A percentile compares a stretch with the other conserved stretches of the same genome.
These are phyloP conservation scores for Chromis chromis DNA, from an alignment of 2,797 vertebrate species.

Conservation along the genomic window DNA sequence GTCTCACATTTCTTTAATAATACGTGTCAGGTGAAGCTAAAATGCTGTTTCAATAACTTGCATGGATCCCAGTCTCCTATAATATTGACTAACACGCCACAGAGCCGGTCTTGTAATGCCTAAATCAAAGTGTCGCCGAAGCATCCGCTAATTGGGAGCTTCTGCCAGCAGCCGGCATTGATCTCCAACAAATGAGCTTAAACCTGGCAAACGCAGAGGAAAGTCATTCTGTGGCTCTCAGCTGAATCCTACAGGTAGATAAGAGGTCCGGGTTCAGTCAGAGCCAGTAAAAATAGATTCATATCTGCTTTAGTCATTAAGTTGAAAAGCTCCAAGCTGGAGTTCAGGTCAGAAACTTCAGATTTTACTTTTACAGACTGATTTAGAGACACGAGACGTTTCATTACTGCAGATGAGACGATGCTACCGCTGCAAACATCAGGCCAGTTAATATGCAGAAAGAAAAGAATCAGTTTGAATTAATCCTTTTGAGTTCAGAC, in stretches of 20 bases:
- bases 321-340: no score
- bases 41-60: background rate
- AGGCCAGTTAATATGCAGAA: slow-evolving; percentile 19
- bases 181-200: slow-evolving; percentile 6
- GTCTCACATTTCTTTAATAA: background rate
- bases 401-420: slow-evolving; percentile 2
- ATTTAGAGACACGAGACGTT: background rate
- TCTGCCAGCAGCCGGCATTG: slow-evolving; percentile 6
- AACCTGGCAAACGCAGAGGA: background rate
- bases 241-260: slow-evolving; percentile 8
- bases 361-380: background rate
- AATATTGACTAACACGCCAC: background rate
- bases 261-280: slow-evolving; percentile 4
- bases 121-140: slow-evolving; percentile 8
- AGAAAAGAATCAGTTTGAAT: no score
- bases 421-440: slow-evolving; percentile 7
- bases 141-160: background rate
- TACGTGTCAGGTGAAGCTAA: background rate
- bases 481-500: slow-evolving; percentile 18
- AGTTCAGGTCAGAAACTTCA: background rate
- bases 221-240: slow-evolving; percentile 7
- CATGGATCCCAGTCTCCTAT: background rate
- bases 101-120: background rate
- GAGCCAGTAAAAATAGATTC: background rate
- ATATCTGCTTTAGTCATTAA: background rate